Conservation (phyloP, 2,888 invertebrate species). For the Calameuta pallipes region DNA sequence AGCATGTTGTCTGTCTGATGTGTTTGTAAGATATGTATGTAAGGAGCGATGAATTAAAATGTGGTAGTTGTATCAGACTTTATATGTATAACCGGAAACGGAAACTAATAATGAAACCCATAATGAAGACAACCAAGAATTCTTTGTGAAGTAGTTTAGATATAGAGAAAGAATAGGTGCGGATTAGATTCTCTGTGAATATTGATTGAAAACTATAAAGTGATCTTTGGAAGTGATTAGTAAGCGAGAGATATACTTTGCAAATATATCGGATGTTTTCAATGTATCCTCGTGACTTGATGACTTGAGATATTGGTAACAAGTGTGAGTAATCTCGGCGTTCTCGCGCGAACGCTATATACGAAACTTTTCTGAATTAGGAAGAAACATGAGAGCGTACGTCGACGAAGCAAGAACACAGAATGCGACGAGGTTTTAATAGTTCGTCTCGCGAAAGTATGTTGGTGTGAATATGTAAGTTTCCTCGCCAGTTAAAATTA, state of each 20-base stretch:
- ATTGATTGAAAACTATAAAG: background rate
- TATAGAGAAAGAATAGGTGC: background rate
- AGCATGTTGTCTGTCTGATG: background rate
- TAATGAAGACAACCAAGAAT: background rate
- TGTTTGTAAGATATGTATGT: background rate
- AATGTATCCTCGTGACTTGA: background rate
- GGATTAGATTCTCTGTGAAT: background rate
- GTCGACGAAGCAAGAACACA: background rate
- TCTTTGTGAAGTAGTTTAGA: background rate
- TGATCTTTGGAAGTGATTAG: background rate
- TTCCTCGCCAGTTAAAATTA: slow-evolving; percentile 58
- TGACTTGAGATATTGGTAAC: background rate
- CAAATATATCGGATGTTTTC: background rate
- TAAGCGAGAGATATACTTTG: background rate
- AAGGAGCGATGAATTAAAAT: background rate
- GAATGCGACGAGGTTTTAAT: background rate
- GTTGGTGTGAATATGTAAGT: slow-evolving; percentile 62
- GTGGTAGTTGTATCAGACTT: background rate
- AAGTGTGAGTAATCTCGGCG: background rate
- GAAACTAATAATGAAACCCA: background rate
- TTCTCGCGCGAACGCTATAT: background rate
- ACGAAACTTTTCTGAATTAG: background rate
- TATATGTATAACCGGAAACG: background rate
- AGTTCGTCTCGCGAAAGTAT: slow-evolving; percentile 8
- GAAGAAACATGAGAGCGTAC: background rate